These are phyloP conservation scores for Polylopha cassiicola DNA, from an alignment of 2,888 invertebrate species.

Conservation along the genomic window DNA sequence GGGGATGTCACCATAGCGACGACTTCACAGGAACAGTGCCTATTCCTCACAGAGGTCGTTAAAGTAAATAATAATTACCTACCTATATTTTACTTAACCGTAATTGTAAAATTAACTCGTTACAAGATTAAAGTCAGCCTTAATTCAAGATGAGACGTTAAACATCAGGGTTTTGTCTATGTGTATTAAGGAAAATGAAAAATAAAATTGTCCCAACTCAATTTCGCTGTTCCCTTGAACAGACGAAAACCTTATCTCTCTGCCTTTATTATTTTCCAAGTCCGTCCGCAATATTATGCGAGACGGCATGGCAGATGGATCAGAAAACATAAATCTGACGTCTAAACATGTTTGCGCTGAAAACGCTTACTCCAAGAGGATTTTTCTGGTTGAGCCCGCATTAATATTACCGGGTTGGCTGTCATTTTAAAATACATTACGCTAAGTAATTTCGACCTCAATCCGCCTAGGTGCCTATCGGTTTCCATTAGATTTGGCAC, in stretches of 20 bases:
- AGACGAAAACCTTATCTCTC: constrained; percentile 64
- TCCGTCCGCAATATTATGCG: constrained; percentile 69
- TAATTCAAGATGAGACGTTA: constrained; percentile 41
- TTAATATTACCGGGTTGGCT: constrained; percentile 23
- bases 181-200: constrained; percentile 59
- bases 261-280: constrained; percentile 69
- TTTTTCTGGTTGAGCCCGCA: constrained; percentile 31
- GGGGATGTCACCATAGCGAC: too few species aligned
- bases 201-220: constrained; percentile 63
- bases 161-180: constrained; percentile 46
- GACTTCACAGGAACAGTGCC: too few species aligned
- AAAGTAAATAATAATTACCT: too few species aligned
- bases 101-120: too few species aligned
- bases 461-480: too few species aligned
- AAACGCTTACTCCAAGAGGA: constrained; percentile 39
- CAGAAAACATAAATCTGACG: constrained; percentile 70
- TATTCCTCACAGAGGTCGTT: too few species aligned
- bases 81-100: too few species aligned
- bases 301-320: constrained; percentile 65
- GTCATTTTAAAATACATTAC: constrained; percentile 14
- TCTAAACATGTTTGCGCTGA: constrained; percentile 66
- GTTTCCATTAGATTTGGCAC: too few species aligned
- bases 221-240: constrained; percentile 53
- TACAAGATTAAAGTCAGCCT: constrained; percentile 33
- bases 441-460: constrained; percentile 13